Percentiles rank a stretch among this genome's conserved stretches.
phyloP scores from a whole-genome alignment of 2,888 invertebrate genomes.

The Ophioninae sp. region DNA sequence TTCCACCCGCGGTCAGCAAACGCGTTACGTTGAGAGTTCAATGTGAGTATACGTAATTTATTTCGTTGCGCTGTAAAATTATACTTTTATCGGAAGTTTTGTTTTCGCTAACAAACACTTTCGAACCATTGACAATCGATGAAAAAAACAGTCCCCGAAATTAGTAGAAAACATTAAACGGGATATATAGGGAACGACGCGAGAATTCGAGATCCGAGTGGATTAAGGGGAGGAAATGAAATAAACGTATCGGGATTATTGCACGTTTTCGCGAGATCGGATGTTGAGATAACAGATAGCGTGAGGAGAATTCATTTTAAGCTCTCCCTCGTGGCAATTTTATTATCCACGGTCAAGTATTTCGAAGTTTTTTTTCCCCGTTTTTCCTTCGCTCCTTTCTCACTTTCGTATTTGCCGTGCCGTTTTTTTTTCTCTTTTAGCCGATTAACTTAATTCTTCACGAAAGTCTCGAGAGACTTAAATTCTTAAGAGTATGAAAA shows the following conservation, averaged over 20 bases:
- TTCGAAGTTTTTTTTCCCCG: constrained; percentile 17
- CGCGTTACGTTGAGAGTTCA: constrained; percentile 77
- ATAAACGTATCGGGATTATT: constrained; percentile 55
- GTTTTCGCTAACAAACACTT: too few species aligned
- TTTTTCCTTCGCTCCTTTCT: constrained; percentile 13
- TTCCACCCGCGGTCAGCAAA: constrained; percentile 92
- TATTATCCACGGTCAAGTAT: constrained; percentile 51
- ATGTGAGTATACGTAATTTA: constrained; percentile 72
- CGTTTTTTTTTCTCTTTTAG: constrained; percentile 13
- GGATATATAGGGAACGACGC: not conserved
- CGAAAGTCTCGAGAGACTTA: constrained; percentile 45
- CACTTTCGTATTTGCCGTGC: not conserved
- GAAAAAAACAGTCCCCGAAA: too few species aligned
- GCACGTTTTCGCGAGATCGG: constrained; percentile 47
- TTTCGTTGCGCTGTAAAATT: not conserved
- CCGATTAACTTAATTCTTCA: constrained; percentile 39
- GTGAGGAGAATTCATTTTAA: constrained; percentile 55
- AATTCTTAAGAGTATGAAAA: constrained; percentile 42
- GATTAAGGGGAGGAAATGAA: constrained; percentile 46
- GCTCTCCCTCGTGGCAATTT: constrained; percentile 42
- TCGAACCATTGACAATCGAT: too few species aligned
- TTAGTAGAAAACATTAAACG: too few species aligned
- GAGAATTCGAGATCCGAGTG: constrained; percentile 39
- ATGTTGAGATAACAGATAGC: constrained; percentile 50
- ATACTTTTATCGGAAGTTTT: not conserved